Conservation (phyloP, 1,140 invertebrate species). For the Metaphire vulgaris region DNA sequence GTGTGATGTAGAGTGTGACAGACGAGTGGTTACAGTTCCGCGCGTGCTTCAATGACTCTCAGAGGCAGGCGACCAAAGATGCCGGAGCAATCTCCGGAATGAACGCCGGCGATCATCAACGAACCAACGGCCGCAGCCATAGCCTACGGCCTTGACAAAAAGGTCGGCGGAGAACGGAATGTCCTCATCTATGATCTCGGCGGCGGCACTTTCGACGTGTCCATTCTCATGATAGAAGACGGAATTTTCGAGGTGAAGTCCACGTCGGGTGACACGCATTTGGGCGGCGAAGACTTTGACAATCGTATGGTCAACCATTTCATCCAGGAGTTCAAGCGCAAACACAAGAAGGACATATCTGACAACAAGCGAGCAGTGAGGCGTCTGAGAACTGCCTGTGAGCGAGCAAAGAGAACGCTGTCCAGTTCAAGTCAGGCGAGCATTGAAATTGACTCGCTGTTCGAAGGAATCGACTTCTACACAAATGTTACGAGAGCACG, state of each 20-base stretch:
- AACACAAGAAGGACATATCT: constrained; percentile 89
- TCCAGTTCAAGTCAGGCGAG: constrained; percentile 84
- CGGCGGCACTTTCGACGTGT: constrained; percentile 95
- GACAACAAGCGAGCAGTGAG: constrained; percentile 83
- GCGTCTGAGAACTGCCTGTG: constrained; percentile 84
- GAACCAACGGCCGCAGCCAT: constrained; percentile 56
- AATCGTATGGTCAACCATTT: constrained; percentile 94
- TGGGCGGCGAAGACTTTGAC: constrained; percentile 99
- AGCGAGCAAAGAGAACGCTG: constrained; percentile 88
- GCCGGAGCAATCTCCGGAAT: constrained; percentile 55
- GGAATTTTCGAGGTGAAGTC: constrained; percentile 92
- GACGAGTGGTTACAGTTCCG: constrained; percentile 54
- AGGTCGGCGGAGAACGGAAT: constrained; percentile 52
- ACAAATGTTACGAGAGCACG: constrained; percentile 82
- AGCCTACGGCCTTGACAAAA: constrained; percentile 59
- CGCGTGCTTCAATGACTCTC: constrained; percentile 56
- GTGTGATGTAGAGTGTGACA: constrained; percentile 52
- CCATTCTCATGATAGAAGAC: constrained; percentile 88
- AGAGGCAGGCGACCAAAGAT: constrained; percentile 56
- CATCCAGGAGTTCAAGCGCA: constrained; percentile 91
- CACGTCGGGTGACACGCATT: constrained; percentile 92
- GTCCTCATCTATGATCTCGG: constrained; percentile 80
- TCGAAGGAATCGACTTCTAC: constrained; percentile 93
- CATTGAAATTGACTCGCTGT: constrained; percentile 73
- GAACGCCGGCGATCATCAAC: constrained; percentile 58